A percentile compares a stretch with the other conserved stretches of the same genome.
phyloP scores from a whole-genome alignment of 35 echinoderm and acorn worm genomes.

The Lytechinus pictus region DNA sequence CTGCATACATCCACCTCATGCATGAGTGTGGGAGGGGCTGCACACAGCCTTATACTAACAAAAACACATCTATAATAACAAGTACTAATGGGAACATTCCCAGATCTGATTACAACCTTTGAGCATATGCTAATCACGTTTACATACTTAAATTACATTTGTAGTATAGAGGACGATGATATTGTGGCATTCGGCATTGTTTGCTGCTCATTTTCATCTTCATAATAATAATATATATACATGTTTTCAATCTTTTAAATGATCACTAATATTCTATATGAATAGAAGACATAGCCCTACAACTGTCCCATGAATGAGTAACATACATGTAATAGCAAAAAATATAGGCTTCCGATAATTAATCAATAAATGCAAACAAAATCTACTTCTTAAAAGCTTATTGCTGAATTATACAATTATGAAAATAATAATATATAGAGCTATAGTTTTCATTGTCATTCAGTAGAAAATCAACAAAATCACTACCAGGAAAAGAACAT shows the following conservation, averaged over 20 bases:
- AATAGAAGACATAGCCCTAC: neutral
- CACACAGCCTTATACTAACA: neutral
- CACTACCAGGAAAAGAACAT: no score
- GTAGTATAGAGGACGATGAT: neutral
- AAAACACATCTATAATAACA: neutral
- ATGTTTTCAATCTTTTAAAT: neutral
- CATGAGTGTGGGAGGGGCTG: neutral
- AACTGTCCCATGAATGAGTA: neutral
- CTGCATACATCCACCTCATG: neutral
- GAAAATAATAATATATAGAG: neutral
- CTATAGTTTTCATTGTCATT: neutral
- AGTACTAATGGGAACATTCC: neutral
- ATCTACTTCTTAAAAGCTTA: neutral
- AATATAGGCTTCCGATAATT: neutral
- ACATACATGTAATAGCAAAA: neutral
- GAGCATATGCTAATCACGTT: neutral
- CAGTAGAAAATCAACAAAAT: no score
- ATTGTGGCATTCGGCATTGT: neutral
- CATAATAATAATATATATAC: neutral
- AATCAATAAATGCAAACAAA: neutral
- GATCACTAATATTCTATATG: neutral
- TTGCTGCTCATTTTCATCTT: neutral
- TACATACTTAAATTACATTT: neutral
- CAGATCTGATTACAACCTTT: neutral
- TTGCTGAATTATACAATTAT: neutral